Conservation (phyloP, 2,888 invertebrate genomes). For the Drosophila kambysellisi region DNA sequence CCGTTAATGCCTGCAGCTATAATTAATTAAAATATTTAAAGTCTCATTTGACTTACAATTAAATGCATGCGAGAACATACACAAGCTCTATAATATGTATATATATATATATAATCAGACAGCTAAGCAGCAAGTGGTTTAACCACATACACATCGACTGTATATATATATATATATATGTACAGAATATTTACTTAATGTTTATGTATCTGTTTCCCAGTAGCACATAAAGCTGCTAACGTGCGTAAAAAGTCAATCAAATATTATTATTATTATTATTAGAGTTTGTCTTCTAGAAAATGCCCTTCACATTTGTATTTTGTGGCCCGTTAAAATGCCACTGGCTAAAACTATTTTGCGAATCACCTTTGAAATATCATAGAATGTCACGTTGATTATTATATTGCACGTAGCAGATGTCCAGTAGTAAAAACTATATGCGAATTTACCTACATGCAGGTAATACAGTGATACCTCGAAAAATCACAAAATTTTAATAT, state of each 20-base stretch:
- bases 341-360: slow-evolving; percentile 4
- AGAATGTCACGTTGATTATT: slow-evolving; percentile 67
- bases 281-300: not conserved
- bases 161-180: slow-evolving; percentile 6
- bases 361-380: slow-evolving; percentile 34
- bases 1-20: not conserved
- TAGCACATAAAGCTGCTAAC: slow-evolving; percentile 31
- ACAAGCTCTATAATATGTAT: not conserved
- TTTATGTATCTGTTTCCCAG: not conserved
- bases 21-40: slow-evolving; percentile 26
- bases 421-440: slow-evolving; percentile 5
- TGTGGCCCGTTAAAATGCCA: slow-evolving; percentile 9
- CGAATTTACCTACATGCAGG: not conserved
- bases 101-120: not conserved
- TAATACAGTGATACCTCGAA: not conserved
- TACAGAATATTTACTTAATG: not conserved
- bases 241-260: slow-evolving; percentile 15
- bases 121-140: slow-evolving; percentile 10
- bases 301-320: slow-evolving; percentile 13
- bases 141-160: slow-evolving; percentile 6
- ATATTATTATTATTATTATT: slow-evolving; percentile 17
- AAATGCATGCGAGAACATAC: slow-evolving; percentile 5
- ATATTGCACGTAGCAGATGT: slow-evolving; percentile 51
- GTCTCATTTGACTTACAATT: slow-evolving; percentile 5
- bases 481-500: not conserved